Conservation (phyloP, 2,888 invertebrate species). For the Leuctra nigra region DNA sequence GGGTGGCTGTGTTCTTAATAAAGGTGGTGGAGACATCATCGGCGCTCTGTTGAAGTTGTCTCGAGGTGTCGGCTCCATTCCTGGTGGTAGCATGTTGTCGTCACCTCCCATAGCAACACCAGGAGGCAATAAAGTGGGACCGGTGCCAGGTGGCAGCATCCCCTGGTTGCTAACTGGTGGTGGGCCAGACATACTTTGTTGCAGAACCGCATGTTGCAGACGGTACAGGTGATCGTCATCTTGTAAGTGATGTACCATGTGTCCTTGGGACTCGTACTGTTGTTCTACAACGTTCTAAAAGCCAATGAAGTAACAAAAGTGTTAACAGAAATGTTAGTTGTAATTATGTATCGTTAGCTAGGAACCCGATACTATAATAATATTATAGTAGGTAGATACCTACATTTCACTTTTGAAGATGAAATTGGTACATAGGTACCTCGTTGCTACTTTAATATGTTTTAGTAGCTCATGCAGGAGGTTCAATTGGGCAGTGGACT, state of each 20-base stretch:
- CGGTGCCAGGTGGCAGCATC: conserved; percentile 26
- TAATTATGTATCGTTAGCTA: no score
- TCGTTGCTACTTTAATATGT: no score
- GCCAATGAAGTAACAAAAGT: not conserved
- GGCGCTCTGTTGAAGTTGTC: conserved; percentile 38
- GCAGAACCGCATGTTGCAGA: conserved; percentile 27
- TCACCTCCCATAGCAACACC: conserved; percentile 32
- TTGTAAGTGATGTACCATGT: conserved; percentile 27
- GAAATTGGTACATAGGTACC: no score
- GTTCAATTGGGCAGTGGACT: no score
- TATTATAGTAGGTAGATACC: no score
- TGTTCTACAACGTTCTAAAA: conserved; percentile 24
- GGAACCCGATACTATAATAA: no score
- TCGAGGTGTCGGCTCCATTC: conserved; percentile 37
- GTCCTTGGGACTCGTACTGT: conserved; percentile 27
- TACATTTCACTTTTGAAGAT: no score
- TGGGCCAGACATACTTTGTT: conserved; percentile 25
- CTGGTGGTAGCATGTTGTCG: conserved; percentile 38
- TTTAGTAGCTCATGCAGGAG: no score
- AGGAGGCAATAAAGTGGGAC: conserved; percentile 22
- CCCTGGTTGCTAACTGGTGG: conserved; percentile 23
- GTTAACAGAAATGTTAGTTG: no score
- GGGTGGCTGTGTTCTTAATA: conserved; percentile 32
- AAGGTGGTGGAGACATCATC: conserved; percentile 29
- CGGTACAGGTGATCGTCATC: conserved; percentile 27